Evolutionary conservation across 2,113 vertebrate species (phyloP).

Genomic region (Pteropus alecto): DNA sequence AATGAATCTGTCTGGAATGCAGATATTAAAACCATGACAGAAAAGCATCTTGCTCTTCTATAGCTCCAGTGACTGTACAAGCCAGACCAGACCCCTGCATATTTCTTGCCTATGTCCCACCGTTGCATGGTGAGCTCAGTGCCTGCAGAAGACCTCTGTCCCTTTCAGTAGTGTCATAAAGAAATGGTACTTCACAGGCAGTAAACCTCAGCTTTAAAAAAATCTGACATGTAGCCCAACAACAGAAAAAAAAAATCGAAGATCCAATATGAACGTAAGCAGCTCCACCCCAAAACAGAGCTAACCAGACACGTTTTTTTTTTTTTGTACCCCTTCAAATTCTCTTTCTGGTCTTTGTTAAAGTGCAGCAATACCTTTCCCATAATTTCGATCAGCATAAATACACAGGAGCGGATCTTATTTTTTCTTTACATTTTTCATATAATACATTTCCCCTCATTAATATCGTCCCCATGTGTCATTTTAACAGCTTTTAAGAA

Average conservation of each 20-base stretch:
- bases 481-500: neutral
- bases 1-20: neutral
- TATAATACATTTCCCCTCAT: neutral
- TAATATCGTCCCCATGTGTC: neutral
- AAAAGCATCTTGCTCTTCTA: neutral
- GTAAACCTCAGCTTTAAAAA: neutral
- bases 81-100: neutral
- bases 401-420: neutral
- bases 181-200: neutral
- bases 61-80: neutral
- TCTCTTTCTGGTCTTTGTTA: neutral
- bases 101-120: neutral
- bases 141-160: fast-evolving
- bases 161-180: neutral
- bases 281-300: neutral
- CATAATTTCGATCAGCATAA: neutral
- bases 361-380: neutral
- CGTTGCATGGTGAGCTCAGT: fast-evolving
- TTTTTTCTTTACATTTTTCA: neutral
- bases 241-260: neutral
- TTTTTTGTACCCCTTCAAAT: neutral
- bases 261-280: neutral
- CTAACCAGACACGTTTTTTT: neutral
- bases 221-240: neutral
- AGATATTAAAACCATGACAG: neutral